Conservation (phyloP, 2,797 vertebrate genomes). For the Eupleurogrammus muticus region DNA sequence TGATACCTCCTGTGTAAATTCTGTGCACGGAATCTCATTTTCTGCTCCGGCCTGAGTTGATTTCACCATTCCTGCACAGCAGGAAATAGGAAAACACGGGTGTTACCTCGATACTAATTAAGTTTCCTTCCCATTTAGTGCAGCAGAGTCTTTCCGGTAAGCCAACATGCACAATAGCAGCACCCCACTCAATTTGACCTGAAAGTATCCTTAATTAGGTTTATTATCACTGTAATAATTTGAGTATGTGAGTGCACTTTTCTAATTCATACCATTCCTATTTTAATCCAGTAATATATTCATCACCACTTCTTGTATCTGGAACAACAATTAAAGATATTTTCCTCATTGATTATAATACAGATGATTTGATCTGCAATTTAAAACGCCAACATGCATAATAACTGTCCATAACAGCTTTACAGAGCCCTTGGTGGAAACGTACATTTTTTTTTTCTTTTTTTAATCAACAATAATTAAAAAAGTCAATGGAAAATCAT, state of each 20-base stretch:
- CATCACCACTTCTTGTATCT: background rate
- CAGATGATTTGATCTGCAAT: background rate
- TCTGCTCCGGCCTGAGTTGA: slow-evolving; percentile 4
- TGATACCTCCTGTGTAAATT: slow-evolving; percentile 39
- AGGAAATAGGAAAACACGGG: too few species aligned
- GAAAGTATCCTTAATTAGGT: too few species aligned
- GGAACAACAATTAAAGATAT: background rate
- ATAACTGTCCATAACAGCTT: background rate
- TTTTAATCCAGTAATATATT: background rate
- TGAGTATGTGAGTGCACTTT: background rate
- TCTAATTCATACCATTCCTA: background rate
- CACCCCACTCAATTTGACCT: too few species aligned
- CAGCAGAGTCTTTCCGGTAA: too few species aligned
- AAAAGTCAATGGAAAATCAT: background rate
- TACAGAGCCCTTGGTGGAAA: background rate
- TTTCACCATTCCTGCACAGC: background rate
- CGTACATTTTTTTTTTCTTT: too few species aligned
- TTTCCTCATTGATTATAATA: background rate
- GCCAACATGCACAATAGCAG: too few species aligned
- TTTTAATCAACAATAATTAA: background rate
- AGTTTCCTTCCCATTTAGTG: too few species aligned
- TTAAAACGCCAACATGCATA: slow-evolving; percentile 5
- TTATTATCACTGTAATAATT: background rate
- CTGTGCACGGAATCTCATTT: slow-evolving; percentile 31
- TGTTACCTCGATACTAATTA: too few species aligned